A percentile compares a stretch with the other conserved stretches of the same genome.
These are phyloP conservation scores for Pseudolaguvia tuberculata DNA, from an alignment of 2,113 vertebrate species.

Conservation along the genomic window DNA sequence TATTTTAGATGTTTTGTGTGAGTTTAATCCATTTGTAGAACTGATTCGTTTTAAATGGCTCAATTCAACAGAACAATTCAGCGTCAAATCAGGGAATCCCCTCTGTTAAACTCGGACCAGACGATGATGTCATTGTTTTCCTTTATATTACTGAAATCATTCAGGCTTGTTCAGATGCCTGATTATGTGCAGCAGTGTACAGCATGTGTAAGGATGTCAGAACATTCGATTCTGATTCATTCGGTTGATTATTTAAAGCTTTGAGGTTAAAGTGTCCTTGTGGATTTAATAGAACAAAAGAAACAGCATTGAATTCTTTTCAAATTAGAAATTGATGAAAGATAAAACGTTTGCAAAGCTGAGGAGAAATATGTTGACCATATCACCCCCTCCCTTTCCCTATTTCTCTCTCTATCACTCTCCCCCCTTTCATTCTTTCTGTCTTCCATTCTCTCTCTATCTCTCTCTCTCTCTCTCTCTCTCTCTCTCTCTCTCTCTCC, in stretches of 20 bases:
- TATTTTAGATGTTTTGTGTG: neutral
- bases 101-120: too few species aligned
- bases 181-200: neutral
- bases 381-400: neutral
- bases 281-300: too few species aligned
- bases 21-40: neutral
- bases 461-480: constrained; percentile 17
- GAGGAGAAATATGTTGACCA: constrained; percentile 23
- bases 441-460: neutral
- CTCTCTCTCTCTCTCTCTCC: constrained; percentile 12
- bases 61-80: neutral
- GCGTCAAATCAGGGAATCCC: neutral
- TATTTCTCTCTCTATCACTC: too few species aligned
- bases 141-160: neutral
- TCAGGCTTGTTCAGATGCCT: neutral
- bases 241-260: neutral
- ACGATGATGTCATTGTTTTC: neutral
- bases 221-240: neutral
- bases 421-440: neutral
- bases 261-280: neutral
- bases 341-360: constrained; percentile 35
- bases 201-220: neutral
- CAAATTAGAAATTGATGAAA: constrained; percentile 13
- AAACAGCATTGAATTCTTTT: neutral
- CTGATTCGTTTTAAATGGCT: neutral